Percentiles rank a stretch among this genome's conserved stretches.
Evolutionary conservation across 2,797 vertebrate genomes (phyloP).

Genomic region (Helostoma temminkii): DNA sequence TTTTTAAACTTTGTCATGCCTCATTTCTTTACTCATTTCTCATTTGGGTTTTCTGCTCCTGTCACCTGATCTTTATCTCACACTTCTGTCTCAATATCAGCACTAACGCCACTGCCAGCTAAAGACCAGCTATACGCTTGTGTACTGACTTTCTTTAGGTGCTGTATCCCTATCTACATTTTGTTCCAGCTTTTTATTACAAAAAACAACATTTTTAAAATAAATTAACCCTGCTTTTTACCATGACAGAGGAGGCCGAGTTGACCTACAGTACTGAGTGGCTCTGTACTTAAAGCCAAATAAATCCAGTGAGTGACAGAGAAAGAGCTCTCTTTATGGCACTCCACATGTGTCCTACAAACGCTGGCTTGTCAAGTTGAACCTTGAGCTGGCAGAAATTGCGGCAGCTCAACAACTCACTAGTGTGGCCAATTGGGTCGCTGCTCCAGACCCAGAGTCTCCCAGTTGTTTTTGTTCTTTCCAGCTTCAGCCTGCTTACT

Average conservation of each 20-base stretch:
- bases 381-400: slow-evolving; percentile 20
- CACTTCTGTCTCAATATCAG: neutral
- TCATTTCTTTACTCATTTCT: neutral
- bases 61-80: neutral
- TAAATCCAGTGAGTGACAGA: neutral
- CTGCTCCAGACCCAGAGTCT: slow-evolving; percentile 10
- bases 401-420: slow-evolving; percentile 29
- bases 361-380: slow-evolving; percentile 32
- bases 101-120: neutral
- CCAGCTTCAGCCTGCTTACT: neutral
- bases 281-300: slow-evolving; percentile 33
- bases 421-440: slow-evolving; percentile 25
- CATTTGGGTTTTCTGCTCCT: slow-evolving; percentile 4
- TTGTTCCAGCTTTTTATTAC: slow-evolving; percentile 2
- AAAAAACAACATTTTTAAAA: slow-evolving; percentile 15
- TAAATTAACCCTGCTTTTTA: slow-evolving; percentile 12
- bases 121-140: neutral
- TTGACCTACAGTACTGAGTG: slow-evolving; percentile 14
- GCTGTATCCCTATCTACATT: neutral
- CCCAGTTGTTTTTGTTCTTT: neutral
- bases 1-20: neutral
- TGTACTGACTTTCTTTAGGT: slow-evolving; percentile 34
- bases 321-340: slow-evolving; percentile 29
- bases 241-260: slow-evolving; percentile 11
- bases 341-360: slow-evolving; percentile 43